Evolutionary conservation across 2,113 vertebrate species (phyloP).

Genomic region (Microcebus lehilahytsara): DNA sequence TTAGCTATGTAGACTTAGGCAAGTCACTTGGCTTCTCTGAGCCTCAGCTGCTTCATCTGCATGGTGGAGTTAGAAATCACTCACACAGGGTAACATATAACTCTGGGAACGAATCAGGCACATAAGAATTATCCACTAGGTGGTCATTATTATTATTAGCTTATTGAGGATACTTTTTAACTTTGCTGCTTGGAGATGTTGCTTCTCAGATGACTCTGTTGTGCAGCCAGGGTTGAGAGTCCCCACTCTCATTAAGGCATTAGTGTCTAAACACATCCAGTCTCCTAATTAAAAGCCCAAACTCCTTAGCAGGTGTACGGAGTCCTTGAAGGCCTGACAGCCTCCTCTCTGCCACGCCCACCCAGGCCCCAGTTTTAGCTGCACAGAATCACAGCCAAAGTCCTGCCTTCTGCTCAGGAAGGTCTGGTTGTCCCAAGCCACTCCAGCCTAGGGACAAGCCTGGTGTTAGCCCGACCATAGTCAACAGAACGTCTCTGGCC

Average conservation of each 20-base stretch:
- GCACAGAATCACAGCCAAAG: neutral
- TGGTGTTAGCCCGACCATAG: neutral
- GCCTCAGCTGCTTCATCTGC: neutral
- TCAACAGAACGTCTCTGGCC: neutral
- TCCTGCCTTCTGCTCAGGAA: too few species aligned
- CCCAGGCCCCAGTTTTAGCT: neutral
- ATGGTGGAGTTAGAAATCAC: neutral
- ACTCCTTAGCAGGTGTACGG: neutral
- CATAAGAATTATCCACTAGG: neutral
- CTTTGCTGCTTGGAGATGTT: neutral
- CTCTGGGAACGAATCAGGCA: too few species aligned
- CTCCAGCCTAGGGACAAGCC: neutral
- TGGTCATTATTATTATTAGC: neutral
- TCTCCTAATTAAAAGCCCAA: neutral
- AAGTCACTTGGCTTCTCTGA: neutral
- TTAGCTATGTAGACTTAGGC: neutral
- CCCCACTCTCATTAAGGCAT: neutral
- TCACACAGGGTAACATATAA: neutral
- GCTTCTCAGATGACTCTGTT: neutral
- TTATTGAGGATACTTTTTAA: neutral
- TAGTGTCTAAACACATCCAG: too few species aligned
- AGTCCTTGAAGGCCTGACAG: neutral
- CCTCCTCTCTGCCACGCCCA: neutral
- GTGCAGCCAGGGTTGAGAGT: neutral
- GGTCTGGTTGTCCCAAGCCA: neutral